These are phyloP conservation scores for Drosophila grimshawi DNA, from an alignment of 1,140 invertebrate species.

Conservation along the genomic window DNA sequence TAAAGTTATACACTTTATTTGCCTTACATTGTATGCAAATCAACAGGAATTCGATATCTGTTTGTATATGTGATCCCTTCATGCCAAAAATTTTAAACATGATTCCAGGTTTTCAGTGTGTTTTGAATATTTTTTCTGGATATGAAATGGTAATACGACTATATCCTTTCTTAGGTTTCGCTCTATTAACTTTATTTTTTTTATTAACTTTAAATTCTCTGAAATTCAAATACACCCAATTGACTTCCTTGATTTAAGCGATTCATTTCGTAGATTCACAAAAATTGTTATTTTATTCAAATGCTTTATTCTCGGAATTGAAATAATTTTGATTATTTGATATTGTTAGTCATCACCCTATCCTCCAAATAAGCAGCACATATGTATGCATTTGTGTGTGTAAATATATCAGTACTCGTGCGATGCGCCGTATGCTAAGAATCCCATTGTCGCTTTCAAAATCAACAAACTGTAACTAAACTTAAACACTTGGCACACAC, in stretches of 20 bases:
- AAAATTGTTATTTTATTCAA: no score
- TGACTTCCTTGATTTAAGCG: no score
- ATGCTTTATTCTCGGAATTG: no score
- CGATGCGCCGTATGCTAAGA: conserved; percentile 28
- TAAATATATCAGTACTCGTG: conserved; percentile 11
- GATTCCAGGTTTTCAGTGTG: background rate
- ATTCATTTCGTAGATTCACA: no score
- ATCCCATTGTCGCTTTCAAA: conserved; percentile 83
- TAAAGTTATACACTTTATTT: conserved; percentile 36
- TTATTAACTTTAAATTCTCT: no score
- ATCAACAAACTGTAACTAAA: conserved; percentile 83
- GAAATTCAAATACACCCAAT: no score
- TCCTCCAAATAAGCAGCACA: background rate
- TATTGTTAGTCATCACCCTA: no score
- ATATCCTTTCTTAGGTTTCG: no score
- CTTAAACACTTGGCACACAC: conserved; percentile 53
- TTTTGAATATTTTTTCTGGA: no score
- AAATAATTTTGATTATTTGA: no score
- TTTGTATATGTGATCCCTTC: background rate
- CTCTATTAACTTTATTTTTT: no score
- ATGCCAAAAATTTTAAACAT: conserved; percentile 7
- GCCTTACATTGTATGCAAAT: conserved; percentile 69
- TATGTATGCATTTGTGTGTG: background rate
- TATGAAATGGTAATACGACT: no score
- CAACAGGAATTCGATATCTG: conserved; percentile 6